Base-by-base conservation (phyloP, 2,797 vertebrate genomes). In the Sarcophilus harrisii region DNA sequence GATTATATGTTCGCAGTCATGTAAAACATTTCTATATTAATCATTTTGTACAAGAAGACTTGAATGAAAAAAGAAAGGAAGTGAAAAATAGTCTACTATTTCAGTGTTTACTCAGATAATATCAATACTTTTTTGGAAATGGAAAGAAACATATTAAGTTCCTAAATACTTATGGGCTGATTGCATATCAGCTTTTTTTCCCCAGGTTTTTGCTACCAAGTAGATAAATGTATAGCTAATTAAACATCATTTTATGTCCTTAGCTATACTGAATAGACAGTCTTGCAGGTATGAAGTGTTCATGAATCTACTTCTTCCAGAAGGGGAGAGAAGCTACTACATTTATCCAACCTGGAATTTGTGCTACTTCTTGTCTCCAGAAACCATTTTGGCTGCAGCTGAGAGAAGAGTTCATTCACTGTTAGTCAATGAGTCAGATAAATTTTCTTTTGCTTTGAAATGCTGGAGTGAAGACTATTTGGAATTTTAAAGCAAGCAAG, bases 321-420 rank as follows among this genome's bases (percentile, higher is more conserved):
- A 30, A 2, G 57, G 57, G 58, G 91, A 38, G n/a, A 95, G 57
- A 57, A 93, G 24, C 57, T 90, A 58, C n/a, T 5, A 0, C 28
- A 62, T 28, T 90, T 45, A 49, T 58, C 57, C 95, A 90, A 57
- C 66, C 52, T 52, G 94, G 90, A 58, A 24, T 38, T 32, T 92
- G 38, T 81, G 18, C 38, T 24, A 81, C 12, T 81, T 38, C n/a
- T 81, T 38, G 38, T 81, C 73, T n/a, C 8, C 21, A 81, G n/a
- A 81, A 81, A 45, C 18, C 73, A 45, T 24, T 81, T 81, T 81
- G 18, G 73, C 73, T 10, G 2, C 2, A 27, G 8, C 8, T 81
- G 73, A 45, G 38, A 45, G 21, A 81, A 81, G n/a, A 45, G 24
- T 18, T 18, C 5, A n/a, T 73, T 12, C 62, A 21, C 2, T 24